These are phyloP conservation scores for Pollenia angustigena DNA, from an alignment of 2,888 invertebrate genomes.

Conservation along the genomic window DNA sequence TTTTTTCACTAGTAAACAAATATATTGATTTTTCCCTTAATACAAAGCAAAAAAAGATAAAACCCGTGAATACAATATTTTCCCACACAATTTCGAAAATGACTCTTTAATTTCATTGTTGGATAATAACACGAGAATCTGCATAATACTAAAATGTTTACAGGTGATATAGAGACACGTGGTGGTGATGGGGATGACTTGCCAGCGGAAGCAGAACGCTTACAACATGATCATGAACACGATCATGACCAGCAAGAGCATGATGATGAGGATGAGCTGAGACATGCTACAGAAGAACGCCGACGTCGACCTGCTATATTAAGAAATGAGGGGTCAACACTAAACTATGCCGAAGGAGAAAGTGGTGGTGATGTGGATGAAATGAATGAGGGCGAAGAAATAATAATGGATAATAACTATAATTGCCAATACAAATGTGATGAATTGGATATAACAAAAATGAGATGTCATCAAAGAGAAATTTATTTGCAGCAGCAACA, in stretches of 20 bases:
- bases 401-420: constrained; percentile 76
- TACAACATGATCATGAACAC: constrained; percentile 73
- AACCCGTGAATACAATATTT: constrained; percentile 59
- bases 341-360: constrained; percentile 75
- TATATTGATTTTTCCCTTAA: constrained; percentile 54
- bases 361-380: constrained; percentile 54
- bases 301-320: constrained; percentile 75
- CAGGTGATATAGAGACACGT: constrained; percentile 79
- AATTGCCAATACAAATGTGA: constrained; percentile 82
- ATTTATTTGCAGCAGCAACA: constrained; percentile 72
- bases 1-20: constrained; percentile 70
- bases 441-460: constrained; percentile 80
- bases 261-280: constrained; percentile 74
- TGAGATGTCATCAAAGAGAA: constrained; percentile 80
- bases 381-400: constrained; percentile 63
- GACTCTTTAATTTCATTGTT: constrained; percentile 69
- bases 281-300: constrained; percentile 49
- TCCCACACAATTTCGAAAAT: constrained; percentile 62
- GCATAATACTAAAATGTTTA: constrained; percentile 83
- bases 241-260: constrained; percentile 46
- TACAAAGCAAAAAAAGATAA: constrained; percentile 43
- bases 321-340: constrained; percentile 75
- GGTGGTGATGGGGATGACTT: constrained; percentile 51
- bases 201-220: constrained; percentile 19
- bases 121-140: constrained; percentile 76